Conservation (phyloP, 2,888 invertebrate genomes). For the Gari tellinella region DNA sequence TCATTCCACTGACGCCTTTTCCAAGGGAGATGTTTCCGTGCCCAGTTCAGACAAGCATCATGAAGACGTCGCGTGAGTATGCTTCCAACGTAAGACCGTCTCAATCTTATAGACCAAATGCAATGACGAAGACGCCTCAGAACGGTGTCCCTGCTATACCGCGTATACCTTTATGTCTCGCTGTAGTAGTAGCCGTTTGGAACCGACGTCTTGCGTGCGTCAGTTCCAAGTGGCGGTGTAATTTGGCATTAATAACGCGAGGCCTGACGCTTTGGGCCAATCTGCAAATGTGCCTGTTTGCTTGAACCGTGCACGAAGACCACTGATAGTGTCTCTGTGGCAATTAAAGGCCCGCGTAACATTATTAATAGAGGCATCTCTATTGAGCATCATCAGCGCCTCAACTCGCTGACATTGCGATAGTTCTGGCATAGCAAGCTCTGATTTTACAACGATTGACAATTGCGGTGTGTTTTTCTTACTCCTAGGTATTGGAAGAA, state of each 20-base stretch:
- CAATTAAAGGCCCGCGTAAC: constrained; percentile 4
- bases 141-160: constrained; percentile 3
- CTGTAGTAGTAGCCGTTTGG: constrained; percentile 9
- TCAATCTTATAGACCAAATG: constrained; percentile 1
- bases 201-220: constrained; percentile 11
- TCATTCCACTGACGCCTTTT: constrained; percentile 8
- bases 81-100: too few species aligned
- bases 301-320: not conserved
- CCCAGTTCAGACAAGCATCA: too few species aligned
- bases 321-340: constrained; percentile 4
- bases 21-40: not conserved
- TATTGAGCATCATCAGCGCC: constrained; percentile 4
- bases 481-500: too few species aligned
- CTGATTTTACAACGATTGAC: too few species aligned
- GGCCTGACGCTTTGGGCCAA: constrained; percentile 6
- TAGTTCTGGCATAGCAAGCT: not conserved
- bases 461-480: too few species aligned
- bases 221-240: constrained; percentile 7
- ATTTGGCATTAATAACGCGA: constrained; percentile 8
- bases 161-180: constrained; percentile 3
- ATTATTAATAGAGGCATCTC: not conserved
- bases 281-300: constrained; percentile 6
- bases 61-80: too few species aligned
- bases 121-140: constrained; percentile 17
- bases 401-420: constrained; percentile 3